These are phyloP conservation scores for Phalanger gymnotis DNA, from an alignment of 2,797 vertebrate species.

Conservation along the genomic window DNA sequence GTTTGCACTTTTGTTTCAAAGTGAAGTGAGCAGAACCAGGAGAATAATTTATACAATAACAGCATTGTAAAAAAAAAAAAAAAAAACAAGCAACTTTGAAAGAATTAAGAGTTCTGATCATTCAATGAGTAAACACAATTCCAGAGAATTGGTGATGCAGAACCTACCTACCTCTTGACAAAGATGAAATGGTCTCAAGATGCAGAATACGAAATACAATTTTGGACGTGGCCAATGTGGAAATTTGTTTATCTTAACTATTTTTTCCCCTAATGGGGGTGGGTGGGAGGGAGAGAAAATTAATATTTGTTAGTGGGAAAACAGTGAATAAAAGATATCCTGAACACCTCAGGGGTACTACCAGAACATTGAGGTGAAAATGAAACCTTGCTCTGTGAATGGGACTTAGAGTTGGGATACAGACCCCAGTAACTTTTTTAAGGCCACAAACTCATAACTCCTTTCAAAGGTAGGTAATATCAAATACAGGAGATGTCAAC, in stretches of 20 bases:
- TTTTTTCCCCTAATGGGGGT: neutral
- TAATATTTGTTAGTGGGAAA: neutral
- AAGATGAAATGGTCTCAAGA: neutral
- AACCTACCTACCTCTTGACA: neutral
- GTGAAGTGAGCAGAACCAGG: neutral
- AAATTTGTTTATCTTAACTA: neutral
- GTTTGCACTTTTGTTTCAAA: too few species aligned
- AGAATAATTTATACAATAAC: neutral
- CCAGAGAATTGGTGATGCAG: neutral
- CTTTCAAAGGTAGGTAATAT: neutral
- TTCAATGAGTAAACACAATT: neutral
- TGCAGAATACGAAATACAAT: neutral
- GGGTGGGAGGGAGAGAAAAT: neutral
- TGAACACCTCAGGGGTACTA: neutral
- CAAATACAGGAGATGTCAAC: constrained; percentile 11
- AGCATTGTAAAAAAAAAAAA: neutral
- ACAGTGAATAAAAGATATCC: neutral
- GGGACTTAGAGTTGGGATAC: neutral
- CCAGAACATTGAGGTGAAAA: neutral
- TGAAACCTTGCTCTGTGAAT: neutral
- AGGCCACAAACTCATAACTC: neutral
- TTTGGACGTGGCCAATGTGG: neutral
- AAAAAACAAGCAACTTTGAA: neutral
- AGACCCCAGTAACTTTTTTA: neutral
- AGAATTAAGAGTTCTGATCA: neutral